Conservation (phyloP, 2,797 vertebrate species). For the Pipistrellus nathusii region DNA sequence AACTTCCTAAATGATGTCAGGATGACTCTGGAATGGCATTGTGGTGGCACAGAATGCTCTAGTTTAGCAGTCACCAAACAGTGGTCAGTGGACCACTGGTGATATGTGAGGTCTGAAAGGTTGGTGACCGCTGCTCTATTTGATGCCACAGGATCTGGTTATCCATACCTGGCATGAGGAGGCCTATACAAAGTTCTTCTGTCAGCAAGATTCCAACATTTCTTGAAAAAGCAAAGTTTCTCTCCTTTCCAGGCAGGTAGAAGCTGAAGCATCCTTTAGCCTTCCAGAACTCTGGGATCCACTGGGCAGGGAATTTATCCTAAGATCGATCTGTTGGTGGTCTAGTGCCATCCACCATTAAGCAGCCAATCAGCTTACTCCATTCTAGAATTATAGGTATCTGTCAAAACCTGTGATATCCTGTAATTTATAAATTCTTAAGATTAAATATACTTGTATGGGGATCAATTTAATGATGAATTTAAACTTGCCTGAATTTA, state of each 20-base stretch:
- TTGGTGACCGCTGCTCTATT: no score
- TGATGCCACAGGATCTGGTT: neutral
- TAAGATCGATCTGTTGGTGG: no score
- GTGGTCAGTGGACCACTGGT: no score
- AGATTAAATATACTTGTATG: neutral
- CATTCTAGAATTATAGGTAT: neutral
- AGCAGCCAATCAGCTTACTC: neutral
- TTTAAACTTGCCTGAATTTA: neutral
- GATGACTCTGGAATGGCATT: neutral
- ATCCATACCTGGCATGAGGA: neutral
- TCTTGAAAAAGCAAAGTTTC: neutral
- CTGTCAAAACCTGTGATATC: neutral
- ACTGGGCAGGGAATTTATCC: neutral
- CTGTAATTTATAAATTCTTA: conserved; percentile 3
- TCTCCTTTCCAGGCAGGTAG: neutral
- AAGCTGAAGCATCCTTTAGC: neutral
- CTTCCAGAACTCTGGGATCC: neutral
- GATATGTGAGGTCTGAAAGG: no score
- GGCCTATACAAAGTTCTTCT: neutral
- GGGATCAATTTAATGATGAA: neutral
- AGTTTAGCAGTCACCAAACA: no score
- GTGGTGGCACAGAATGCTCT: neutral
- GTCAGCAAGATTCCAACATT: neutral
- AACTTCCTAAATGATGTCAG: neutral
- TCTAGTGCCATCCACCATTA: neutral